These are phyloP conservation scores for Falco biarmicus DNA, from an alignment of 2,797 vertebrate species.

Conservation along the genomic window DNA sequence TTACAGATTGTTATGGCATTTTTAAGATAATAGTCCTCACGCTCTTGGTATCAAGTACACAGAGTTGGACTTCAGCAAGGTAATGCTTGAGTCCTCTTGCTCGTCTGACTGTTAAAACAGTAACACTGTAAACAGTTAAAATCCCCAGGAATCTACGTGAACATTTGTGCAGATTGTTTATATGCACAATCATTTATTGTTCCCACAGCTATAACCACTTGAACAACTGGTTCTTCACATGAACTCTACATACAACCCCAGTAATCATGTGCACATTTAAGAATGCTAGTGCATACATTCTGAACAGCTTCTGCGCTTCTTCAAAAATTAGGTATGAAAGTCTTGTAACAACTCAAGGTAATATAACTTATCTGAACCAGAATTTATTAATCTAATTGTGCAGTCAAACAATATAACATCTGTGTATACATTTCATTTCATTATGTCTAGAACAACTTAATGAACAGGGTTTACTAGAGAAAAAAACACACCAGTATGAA, in stretches of 20 bases:
- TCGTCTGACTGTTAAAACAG: not conserved
- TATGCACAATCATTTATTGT: conserved; percentile 39
- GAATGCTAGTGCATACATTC: not conserved
- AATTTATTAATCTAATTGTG: not conserved
- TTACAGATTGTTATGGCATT: not conserved
- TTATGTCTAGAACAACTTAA: not conserved
- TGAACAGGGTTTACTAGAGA: not conserved
- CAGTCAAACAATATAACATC: not conserved
- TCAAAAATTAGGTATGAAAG: not conserved
- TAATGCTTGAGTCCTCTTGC: rapidly evolving
- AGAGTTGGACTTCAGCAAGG: not conserved
- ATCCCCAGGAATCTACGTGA: not conserved
- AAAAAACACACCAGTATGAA: not conserved
- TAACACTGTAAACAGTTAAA: not conserved
- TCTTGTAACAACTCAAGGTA: not conserved
- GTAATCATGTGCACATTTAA: not conserved
- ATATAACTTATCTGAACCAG: not conserved
- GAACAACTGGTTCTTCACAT: conserved; percentile 54
- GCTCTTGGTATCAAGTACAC: not conserved
- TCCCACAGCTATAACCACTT: conserved; percentile 18
- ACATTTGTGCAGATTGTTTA: conserved; percentile 17
- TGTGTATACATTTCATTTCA: not conserved
- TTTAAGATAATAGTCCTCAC: not conserved
- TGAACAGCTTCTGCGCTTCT: not conserved
- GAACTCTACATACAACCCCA: not conserved